These are phyloP conservation scores for Morpho achilles DNA, from an alignment of 2,888 invertebrate species.

Conservation along the genomic window DNA sequence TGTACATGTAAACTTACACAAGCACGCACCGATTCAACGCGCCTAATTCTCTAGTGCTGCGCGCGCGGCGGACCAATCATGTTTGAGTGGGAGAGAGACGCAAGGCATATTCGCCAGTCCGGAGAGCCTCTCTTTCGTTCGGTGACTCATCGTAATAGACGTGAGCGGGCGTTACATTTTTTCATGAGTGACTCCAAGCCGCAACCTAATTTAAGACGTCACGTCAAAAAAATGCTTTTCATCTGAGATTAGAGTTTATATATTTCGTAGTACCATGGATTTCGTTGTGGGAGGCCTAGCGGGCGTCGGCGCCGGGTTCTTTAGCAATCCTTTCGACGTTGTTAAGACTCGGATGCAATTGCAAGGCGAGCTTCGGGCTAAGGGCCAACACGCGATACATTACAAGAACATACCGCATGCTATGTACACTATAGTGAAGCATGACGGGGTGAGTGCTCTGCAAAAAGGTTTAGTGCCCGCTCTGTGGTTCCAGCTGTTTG, in stretches of 20 bases:
- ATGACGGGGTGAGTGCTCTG: constrained; percentile 87
- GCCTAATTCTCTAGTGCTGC: too few species aligned
- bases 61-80: too few species aligned
- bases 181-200: too few species aligned
- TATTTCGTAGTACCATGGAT: constrained; percentile 76
- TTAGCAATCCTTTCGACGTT: constrained; percentile 94
- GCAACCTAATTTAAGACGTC: too few species aligned
- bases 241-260: constrained; percentile 3
- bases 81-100: too few species aligned
- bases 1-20: too few species aligned
- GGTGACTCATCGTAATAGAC: too few species aligned
- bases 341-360: constrained; percentile 93
- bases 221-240: too few species aligned
- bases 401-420: constrained; percentile 91
- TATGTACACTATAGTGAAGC: constrained; percentile 83
- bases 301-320: constrained; percentile 87
- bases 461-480: constrained; percentile 91
- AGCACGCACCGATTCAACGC: too few species aligned
- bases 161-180: too few species aligned
- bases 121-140: too few species aligned
- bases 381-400: constrained; percentile 79
- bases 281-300: constrained; percentile 87
- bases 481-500: constrained; percentile 87
- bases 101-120: too few species aligned
- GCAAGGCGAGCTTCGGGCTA: constrained; percentile 87